A percentile compares a stretch with the other conserved stretches of the same genome.
Conservation (phyloP, 2,888 invertebrate species). For the Sphaerophoria taeniata region DNA sequence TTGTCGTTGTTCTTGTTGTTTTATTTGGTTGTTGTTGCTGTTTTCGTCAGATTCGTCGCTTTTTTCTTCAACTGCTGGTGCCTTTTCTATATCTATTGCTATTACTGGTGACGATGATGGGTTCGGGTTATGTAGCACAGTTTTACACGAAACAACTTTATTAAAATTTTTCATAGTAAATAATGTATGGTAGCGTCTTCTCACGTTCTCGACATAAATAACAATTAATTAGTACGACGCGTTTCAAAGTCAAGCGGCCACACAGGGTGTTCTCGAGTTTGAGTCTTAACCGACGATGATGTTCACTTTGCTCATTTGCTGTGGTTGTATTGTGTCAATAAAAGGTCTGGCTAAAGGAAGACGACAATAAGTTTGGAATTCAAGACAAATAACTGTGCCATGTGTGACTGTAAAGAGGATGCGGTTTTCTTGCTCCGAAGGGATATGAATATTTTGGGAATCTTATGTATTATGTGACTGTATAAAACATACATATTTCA, state of each 20-base stretch:
- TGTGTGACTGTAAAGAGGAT: conserved; percentile 27
- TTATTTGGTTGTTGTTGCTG: conserved; percentile 35
- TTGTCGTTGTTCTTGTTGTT: conserved; percentile 30
- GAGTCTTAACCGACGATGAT: neutral
- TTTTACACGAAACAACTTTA: conserved; percentile 65
- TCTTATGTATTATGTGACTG: too few relatives aligned
- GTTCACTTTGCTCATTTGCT: neutral
- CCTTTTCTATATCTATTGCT: neutral
- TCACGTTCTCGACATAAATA: conserved; percentile 68
- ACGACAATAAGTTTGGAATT: conserved; percentile 5
- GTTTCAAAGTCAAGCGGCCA: neutral
- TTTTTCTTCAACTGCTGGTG: neutral
- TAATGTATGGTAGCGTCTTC: conserved; percentile 25
- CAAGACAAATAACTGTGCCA: conserved; percentile 11
- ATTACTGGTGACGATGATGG: neutral
- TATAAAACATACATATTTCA: neutral
- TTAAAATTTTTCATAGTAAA: conserved; percentile 73
- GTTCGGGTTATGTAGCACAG: conserved; percentile 42
- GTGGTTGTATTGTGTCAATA: neutral
- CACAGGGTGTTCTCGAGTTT: conserved; percentile 23
- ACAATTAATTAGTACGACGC: conserved; percentile 40
- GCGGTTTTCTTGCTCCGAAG: neutral
- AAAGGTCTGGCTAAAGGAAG: neutral
- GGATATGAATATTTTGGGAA: conserved; percentile 14
- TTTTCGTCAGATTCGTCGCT: neutral